These are phyloP conservation scores for Saccostrea glomerata DNA, from an alignment of 1,140 invertebrate species.

Conservation along the genomic window DNA sequence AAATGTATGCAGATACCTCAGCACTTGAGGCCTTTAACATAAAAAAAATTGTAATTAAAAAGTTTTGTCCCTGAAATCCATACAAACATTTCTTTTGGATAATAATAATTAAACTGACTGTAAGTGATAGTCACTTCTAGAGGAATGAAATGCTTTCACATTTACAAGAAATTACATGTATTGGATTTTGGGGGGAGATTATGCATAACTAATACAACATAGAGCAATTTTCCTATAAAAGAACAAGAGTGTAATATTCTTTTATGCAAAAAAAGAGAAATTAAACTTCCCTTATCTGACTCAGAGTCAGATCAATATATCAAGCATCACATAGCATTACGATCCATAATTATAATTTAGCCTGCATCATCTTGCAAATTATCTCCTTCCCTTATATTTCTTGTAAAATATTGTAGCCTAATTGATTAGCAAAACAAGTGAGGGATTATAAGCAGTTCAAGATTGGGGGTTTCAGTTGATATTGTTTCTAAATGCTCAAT, in stretches of 20 bases:
- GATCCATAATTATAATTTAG: slow-evolving; percentile 13
- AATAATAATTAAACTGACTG: slow-evolving; percentile 12
- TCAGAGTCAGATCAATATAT: slow-evolving; percentile 18
- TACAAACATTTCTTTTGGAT: neutral
- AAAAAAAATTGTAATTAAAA: neutral
- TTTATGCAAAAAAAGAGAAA: slow-evolving; percentile 32
- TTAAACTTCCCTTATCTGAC: slow-evolving; percentile 29
- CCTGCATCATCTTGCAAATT: slow-evolving; percentile 14
- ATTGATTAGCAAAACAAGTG: slow-evolving; percentile 29
- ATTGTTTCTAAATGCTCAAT: neutral
- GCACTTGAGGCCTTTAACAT: neutral
- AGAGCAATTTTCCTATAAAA: slow-evolving; percentile 12
- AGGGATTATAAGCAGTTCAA: slow-evolving; percentile 14
- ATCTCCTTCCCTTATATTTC: neutral
- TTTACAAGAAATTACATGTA: neutral
- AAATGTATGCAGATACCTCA: too few relatives aligned
- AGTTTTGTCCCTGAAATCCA: neutral
- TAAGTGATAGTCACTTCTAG: too few relatives aligned
- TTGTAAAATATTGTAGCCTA: slow-evolving; percentile 14
- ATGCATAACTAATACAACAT: neutral
- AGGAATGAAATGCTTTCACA: neutral
- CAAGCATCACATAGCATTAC: neutral
- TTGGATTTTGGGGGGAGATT: neutral
- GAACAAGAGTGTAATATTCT: slow-evolving; percentile 2
- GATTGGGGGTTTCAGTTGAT: neutral